phyloP scores from a whole-genome alignment of 2,888 invertebrate species.

The Atrina japonica region DNA sequence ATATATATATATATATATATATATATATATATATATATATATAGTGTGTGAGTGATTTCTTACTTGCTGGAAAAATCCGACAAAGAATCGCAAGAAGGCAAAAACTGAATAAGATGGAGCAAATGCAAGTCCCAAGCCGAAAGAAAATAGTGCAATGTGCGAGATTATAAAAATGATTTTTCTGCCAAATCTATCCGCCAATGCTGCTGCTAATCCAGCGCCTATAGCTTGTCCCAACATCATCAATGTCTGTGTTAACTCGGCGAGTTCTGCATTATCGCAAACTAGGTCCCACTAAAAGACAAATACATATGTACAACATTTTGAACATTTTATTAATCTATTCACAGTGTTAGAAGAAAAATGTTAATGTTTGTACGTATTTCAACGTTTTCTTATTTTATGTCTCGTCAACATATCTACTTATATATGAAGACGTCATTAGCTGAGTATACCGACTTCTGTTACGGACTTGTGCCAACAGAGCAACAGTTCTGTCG shows the following conservation, averaged over 20 bases:
- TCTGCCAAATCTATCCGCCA: constrained; percentile 63
- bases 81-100: constrained; percentile 45
- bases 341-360: too few species aligned
- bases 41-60: background rate
- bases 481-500: too few species aligned
- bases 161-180: constrained; percentile 49
- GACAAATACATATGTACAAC: too few species aligned
- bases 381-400: too few species aligned
- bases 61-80: constrained; percentile 55
- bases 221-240: constrained; percentile 69
- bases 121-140: constrained; percentile 47
- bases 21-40: background rate
- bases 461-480: too few species aligned
- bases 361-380: too few species aligned
- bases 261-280: constrained; percentile 59
- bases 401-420: too few species aligned
- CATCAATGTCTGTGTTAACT: constrained; percentile 69
- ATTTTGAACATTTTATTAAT: too few species aligned
- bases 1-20: too few species aligned
- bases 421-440: too few species aligned
- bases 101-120: constrained; percentile 47
- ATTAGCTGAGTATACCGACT: too few species aligned
- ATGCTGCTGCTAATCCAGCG: constrained; percentile 63
- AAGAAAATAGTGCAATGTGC: constrained; percentile 40
- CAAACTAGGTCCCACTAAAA: constrained; percentile 70